Evolutionary conservation across 2,888 invertebrate species (phyloP).

Genomic region (Macrophya annulata): DNA sequence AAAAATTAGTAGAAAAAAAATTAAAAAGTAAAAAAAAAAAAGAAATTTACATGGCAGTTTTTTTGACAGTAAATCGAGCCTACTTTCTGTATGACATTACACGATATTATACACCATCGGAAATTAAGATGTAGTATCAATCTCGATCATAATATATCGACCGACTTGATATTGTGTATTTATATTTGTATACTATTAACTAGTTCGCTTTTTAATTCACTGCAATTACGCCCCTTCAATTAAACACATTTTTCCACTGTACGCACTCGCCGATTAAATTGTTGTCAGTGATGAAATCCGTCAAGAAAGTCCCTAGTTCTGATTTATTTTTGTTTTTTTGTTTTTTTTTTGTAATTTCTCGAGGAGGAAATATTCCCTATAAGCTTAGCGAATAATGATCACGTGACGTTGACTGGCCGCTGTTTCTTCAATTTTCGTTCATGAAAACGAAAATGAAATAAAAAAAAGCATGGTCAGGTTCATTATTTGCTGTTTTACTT

Average conservation of each 20-base stretch:
- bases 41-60: slow-evolving; percentile 60
- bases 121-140: not conserved
- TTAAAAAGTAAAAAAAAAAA: slow-evolving; percentile 37
- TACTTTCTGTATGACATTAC: slow-evolving; percentile 39
- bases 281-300: slow-evolving; percentile 5
- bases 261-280: slow-evolving; percentile 56
- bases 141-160: not conserved
- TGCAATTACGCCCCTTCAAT: slow-evolving; percentile 64
- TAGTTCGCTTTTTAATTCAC: slow-evolving; percentile 39
- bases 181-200: slow-evolving; percentile 15
- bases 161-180: not conserved
- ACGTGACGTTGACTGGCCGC: not conserved
- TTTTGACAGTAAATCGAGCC: slow-evolving; percentile 55
- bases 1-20: slow-evolving; percentile 36
- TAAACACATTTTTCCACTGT: slow-evolving; percentile 57
- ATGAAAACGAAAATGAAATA: not conserved
- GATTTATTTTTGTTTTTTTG: not conserved
- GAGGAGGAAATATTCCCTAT: not conserved
- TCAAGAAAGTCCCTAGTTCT: slow-evolving; percentile 29
- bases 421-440: not conserved
- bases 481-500: not conserved
- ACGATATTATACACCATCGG: slow-evolving; percentile 16
- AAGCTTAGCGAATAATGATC: not conserved
- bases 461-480: not conserved
- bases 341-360: not conserved